These are phyloP conservation scores for Anseranas semipalmata DNA, from an alignment of 2,113 vertebrate genomes.

Conservation along the genomic window DNA sequence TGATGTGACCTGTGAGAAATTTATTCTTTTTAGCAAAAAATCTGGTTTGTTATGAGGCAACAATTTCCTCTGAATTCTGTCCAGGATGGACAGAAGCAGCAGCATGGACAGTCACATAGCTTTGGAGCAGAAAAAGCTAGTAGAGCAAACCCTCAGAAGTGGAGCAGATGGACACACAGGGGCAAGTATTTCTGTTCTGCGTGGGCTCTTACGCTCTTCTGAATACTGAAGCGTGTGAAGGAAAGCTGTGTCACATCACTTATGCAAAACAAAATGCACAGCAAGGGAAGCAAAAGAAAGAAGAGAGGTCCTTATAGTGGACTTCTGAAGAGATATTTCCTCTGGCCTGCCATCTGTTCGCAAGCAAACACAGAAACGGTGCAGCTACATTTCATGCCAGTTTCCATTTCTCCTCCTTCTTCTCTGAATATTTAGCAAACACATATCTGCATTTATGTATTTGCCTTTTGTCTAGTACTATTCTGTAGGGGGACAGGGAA, in stretches of 20 bases:
- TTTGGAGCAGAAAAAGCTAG: background rate
- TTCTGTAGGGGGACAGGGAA: background rate
- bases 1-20: background rate
- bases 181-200: background rate
- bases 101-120: background rate
- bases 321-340: background rate
- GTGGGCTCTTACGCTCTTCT: background rate
- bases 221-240: background rate
- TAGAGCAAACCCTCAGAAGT: background rate
- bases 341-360: background rate
- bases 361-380: background rate
- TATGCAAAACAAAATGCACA: background rate
- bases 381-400: accelerated
- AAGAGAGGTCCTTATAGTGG: background rate
- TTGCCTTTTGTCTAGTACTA: background rate
- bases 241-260: background rate
- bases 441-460: background rate
- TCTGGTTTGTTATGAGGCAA: background rate
- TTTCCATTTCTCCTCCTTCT: background rate
- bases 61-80: background rate
- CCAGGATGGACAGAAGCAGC: background rate
- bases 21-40: background rate
- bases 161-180: accelerated
- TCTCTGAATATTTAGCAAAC: background rate
- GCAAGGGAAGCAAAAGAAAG: background rate